Evolutionary conservation across 1,140 invertebrate species (phyloP), one percentile per base, ranked within the genome.

Genomic region (Papilio xuthus): DNA sequence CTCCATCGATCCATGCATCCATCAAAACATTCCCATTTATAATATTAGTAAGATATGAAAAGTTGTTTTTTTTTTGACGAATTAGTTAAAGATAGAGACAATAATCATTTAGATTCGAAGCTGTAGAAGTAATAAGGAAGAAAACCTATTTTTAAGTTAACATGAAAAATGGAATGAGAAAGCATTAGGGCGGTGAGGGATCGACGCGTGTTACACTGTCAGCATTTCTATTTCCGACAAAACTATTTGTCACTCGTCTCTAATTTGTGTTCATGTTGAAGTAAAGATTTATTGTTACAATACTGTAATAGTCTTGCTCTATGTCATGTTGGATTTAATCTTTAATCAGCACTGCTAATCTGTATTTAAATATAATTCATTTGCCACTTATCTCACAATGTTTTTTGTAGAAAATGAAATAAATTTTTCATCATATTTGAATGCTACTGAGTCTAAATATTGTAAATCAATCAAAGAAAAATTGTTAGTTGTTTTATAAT

Each of bases 131-230:
- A 80, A 78, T 84, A 82, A 81, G 83, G 82, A 56, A 78, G 71
- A 69, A 60, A 23, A 32, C 79, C 88, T 91, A 90, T 92, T 91
- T 91, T 86, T 90, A 90, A 88, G 85, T 89, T 89, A 88, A 91
- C 86, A 93, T 93, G 90, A 93, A 92, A 92, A 93, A 92, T 93
- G 90, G 90, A 90, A 93, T 90, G 85, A 86, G 83, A 88, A 85
- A 87, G 89, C 86, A 90, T 93, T 90, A 92, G 87, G 82, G 83
- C 84, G 83, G 84, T 82, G 84, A 88, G 84, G 86, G 87, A 89
- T 92, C 87, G 88, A 91, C 89, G 89, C 86, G 85, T 90, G 88
- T 92, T 89, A 87, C 81, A 88, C 87, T 92, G 90, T 92, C 90
- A 91, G 86, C 88, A 81, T 85, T 85, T 86, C 90, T 93, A 92